These are phyloP conservation scores for Patella caerulea DNA, from an alignment of 2,888 invertebrate species.

Conservation along the genomic window DNA sequence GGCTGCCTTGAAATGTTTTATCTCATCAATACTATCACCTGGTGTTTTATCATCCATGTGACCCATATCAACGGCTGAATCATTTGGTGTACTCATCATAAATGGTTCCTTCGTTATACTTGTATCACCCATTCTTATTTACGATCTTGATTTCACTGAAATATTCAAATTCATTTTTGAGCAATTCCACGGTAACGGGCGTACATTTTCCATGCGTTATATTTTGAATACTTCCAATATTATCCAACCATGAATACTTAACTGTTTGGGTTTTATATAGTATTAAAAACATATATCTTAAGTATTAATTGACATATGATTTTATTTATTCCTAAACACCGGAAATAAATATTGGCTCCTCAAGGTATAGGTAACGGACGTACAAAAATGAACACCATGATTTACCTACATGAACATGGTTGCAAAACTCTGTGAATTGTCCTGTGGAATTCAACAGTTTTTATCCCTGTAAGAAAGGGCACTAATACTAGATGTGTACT, in stretches of 20 bases:
- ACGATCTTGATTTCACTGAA: no score
- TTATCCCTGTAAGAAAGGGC: not conserved
- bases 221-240: not conserved
- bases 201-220: not conserved
- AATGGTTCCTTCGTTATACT: no score
- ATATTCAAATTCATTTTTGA: not conserved
- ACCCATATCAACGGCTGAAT: no score
- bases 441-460: not conserved
- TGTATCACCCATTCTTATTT: no score
- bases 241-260: not conserved
- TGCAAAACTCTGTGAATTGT: constrained; percentile 6
- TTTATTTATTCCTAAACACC: not conserved
- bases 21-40: no score
- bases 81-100: no score
- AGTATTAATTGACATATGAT: not conserved
- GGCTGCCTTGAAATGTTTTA: no score
- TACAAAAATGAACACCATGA: not conserved
- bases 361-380: not conserved
- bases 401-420: not conserved
- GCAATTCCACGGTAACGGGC: constrained; percentile 5
- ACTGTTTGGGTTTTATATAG: not conserved
- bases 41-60: no score
- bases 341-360: not conserved
- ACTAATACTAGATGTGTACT: not conserved
- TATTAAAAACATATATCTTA: not conserved